phyloP scores from a whole-genome alignment of 1,140 invertebrate genomes.

The Maniola jurtina region DNA sequence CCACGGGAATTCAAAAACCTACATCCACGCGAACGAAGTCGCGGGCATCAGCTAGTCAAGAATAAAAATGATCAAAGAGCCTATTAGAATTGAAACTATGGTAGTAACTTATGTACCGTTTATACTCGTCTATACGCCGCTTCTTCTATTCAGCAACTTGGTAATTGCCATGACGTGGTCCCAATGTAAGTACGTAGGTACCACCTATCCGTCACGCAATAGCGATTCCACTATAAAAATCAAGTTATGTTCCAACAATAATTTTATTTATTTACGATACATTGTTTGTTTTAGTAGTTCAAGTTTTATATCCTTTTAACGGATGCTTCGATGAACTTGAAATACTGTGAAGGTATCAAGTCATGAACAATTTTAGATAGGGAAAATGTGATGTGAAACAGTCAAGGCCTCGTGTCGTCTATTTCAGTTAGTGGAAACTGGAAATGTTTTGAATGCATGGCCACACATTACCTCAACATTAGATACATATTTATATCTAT shows the following conservation, averaged over 20 bases:
- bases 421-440: neutral
- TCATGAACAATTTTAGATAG: neutral
- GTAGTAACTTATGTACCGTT: neutral
- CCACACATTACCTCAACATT: neutral
- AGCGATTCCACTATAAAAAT: slow-evolving; percentile 50
- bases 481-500: too few species aligned
- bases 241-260: slow-evolving; percentile 24
- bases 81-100: too few species aligned
- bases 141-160: slow-evolving; percentile 45
- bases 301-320: neutral
- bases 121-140: neutral
- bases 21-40: too few species aligned
- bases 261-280: slow-evolving; percentile 36
- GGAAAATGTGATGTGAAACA: slow-evolving; percentile 1
- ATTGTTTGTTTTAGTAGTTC: slow-evolving; percentile 29
- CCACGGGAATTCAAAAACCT: too few species aligned
- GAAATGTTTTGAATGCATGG: neutral
- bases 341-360: neutral
- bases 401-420: neutral
- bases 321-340: neutral
- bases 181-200: slow-evolving; percentile 29
- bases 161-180: slow-evolving; percentile 58
- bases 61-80: too few species aligned
- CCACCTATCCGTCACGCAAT: slow-evolving; percentile 59
- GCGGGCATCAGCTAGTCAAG: too few species aligned